Evolutionary conservation across 2,113 vertebrate species (phyloP), one percentile per base, ranked within the genome.

Genomic region (Raja brachyura): DNA sequence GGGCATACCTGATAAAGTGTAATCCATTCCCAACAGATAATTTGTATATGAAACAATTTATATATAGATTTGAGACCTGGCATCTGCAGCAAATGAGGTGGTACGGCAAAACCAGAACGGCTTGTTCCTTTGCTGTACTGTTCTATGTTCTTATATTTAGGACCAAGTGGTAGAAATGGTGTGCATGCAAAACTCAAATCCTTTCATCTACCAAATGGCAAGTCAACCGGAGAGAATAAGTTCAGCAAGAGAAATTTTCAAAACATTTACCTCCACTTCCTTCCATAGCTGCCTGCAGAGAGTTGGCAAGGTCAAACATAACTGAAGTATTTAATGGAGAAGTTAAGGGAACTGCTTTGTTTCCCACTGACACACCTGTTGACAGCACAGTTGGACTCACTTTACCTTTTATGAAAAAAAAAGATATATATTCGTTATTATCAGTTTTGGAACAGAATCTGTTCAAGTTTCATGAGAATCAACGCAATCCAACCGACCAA

Each of bases 241-340:
- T 22, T 66, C 86, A 54, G 16, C 0, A 0, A 9, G 11, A 68
- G 33, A 39, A 74, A 73, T 92, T 92, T 92, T 74, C 33, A 92
- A 54, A 22, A 66, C 93, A 96, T 96, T 96, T 94, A 98, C 98
- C 98, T 90, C 97, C 96, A 77, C 96, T 96, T 63, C 96, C 96
- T 0, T 97, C 96, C 95, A 97, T 95, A 77, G 96, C 96, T 0
- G 97, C 96, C 95, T 97, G 98, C 94, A 98, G 96, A 94, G 97
- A 98, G 94, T 95, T 96, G 94, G 97, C 96, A 94, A 98, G 96
- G 94, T 97, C 97, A 93, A 97, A 75, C 94, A 97, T 96, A 81
- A 97, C 96, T 93, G 97, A 95, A 93, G 97, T 96, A 93, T 96
- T 95, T 74, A 97, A 94, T 94, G 96, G 96, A 94, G 96, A 96